These are phyloP conservation scores for Amblyjoppa proteus DNA, from an alignment of 2,888 invertebrate species.

Conservation along the genomic window DNA sequence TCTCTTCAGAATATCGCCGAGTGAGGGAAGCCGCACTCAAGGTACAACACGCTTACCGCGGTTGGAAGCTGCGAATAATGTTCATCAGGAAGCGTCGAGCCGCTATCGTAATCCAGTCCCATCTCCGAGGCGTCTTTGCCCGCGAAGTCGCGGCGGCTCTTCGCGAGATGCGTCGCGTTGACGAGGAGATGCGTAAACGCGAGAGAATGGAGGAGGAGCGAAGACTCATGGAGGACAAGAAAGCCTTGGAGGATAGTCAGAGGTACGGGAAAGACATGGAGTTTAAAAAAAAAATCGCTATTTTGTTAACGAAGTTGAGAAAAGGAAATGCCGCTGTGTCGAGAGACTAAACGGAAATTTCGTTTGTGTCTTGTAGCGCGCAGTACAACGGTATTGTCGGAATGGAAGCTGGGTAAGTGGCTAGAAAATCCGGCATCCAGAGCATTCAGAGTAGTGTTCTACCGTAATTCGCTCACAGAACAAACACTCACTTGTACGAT, in stretches of 20 bases:
- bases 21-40: conserved; percentile 89
- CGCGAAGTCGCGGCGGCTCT: conserved; percentile 95
- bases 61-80: conserved; percentile 93
- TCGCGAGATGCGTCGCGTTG: conserved; percentile 94
- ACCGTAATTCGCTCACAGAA: conserved; percentile 64
- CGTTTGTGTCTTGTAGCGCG: conserved; percentile 84
- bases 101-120: conserved; percentile 94
- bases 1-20: conserved; percentile 87
- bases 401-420: conserved; percentile 86
- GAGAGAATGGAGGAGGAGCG: conserved; percentile 91
- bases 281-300: conserved; percentile 8
- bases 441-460: conserved; percentile 24
- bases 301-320: not conserved
- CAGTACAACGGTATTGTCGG: conserved; percentile 86
- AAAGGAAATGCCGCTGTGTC: conserved; percentile 27
- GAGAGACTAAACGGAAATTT: conserved; percentile 71
- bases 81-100: conserved; percentile 94
- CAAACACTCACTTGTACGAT: conserved; percentile 38
- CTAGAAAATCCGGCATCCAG: conserved; percentile 61
- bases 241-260: conserved; percentile 88
- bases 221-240: conserved; percentile 86
- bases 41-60: conserved; percentile 94
- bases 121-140: conserved; percentile 95
- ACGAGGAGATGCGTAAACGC: conserved; percentile 93
- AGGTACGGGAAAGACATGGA: conserved; percentile 84